A percentile compares a stretch with the other conserved stretches of the same genome.
Evolutionary conservation across 1,140 invertebrate species (phyloP).

Genomic region (Heliothis subflexa): DNA sequence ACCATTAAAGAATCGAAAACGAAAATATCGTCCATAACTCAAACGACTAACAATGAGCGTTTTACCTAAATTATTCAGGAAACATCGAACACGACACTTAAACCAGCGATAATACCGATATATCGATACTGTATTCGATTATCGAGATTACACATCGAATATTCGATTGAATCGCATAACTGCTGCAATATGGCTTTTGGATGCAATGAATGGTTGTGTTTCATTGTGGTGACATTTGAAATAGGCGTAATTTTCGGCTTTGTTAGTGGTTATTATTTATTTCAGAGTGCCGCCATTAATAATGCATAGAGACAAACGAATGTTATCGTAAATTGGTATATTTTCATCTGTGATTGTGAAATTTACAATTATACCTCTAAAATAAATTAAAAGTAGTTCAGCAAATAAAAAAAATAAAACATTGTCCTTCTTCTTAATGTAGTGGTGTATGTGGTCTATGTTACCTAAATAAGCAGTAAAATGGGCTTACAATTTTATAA

Average conservation of each 20-base stretch:
- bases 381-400: no score
- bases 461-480: neutral
- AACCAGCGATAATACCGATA: neutral
- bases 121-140: conserved; percentile 19
- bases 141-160: conserved; percentile 23
- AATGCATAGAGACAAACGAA: neutral
- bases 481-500: no score
- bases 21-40: no score
- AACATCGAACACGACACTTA: neutral
- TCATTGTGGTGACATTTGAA: neutral
- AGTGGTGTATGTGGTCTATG: neutral
- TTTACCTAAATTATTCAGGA: neutral
- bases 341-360: no score
- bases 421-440: neutral
- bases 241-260: neutral
- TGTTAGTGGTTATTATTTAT: neutral
- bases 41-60: neutral
- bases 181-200: conserved; percentile 1
- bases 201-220: conserved; percentile 1
- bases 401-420: neutral
- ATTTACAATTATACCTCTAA: no score
- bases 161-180: conserved; percentile 23
- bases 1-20: no score
- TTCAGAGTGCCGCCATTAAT: neutral
- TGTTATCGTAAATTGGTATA: neutral